Base-by-base conservation (phyloP, 2,797 vertebrate genomes). In the Okamejei kenojei region DNA sequence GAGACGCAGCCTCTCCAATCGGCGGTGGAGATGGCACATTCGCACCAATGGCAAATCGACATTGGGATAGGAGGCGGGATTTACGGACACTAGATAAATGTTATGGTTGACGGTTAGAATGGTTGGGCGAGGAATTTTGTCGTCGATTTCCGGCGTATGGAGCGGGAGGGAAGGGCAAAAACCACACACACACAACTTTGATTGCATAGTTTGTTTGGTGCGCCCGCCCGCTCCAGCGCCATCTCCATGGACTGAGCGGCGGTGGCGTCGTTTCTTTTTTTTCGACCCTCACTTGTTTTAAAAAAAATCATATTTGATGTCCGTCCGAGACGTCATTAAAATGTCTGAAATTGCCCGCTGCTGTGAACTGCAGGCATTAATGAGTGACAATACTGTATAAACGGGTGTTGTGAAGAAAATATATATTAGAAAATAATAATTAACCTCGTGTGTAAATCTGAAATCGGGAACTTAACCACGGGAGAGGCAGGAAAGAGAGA, bases 261-360 rank as follows among this genome's bases (percentile, higher is more conserved):
- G 38, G 90, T 74, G 71, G 90, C 90, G 90, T 73, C 68, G 45
- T 32, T 86, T 74, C 38, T 29, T 45, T 73, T 90, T 71, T 45
- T 74, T 23, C 88, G 32, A 35, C 38, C 23, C 68, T 11, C 38
- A 71, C 68, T 90, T 90, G 63, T 90, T 90, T 71, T 68, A n/a
- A 86, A 88, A 84, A n/a, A 63, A 63, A 68, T 88, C 32, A 68
- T 65, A 68, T 15, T 88, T 88, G 84, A 88, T 88, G 84, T 88
- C 84, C 84, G n/a, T 32, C n/a, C 68, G 8, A 88, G 63, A 91
- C 90, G 71, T 74, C 65, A 91, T 68, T 54, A 91, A 91, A 91
- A 91, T 91, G 90, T 74, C 71, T 29, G 90, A 91, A 91, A 91
- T 45, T 91, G 90, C 54, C 68, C 38, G 68, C 90, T 32, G 84